Base-by-base conservation (phyloP, 1,140 invertebrate genomes). In the Heliconius eleuchia region DNA sequence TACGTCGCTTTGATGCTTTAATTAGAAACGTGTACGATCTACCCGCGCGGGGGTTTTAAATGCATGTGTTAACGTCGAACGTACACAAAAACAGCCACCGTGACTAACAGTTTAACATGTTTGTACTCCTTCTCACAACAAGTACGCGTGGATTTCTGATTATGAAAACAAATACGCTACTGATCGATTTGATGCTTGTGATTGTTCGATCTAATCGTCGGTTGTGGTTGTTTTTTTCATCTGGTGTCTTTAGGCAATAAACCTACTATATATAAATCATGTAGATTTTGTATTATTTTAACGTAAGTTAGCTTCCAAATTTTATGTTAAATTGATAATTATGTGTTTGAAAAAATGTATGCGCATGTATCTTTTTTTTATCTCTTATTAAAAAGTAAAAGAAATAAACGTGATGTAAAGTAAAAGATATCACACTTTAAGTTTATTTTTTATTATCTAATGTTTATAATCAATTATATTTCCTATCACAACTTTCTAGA, bases 131-230 rank as follows among this genome's bases (percentile, higher is more conserved):
- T 87, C 86, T 85, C 82, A 86, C 85, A 82, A 87, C 90, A 89
- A 92, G 86, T 87, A 89, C 86, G 88, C 89, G 88, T 93, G 91
- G 92, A 93, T 91, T 91, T 88, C 84, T 92, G 86, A 91, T 94
- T 92, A 92, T 89, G 86, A 89, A 86, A 85, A 89, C 88, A 90
- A 88, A 87, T 86, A 84, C 86, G 82, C 76, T 86, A 87, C 88
- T 84, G 86, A 90, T 90, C 85, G 77, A 86, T 71, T 76, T 78
- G 75, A 73, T 71, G 75, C 83, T 85, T 83, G 82, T 82, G 80
- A 82, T 86, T 82, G 82, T 80, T 77, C 74, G 73, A 77, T 76
- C 74, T 52, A 74, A 81, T 82, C 79, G 71, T 78, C 70, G 60
- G 71, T 19, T 73, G 39, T 70, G 0, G 6, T 70, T 70, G 60